Evolutionary conservation across 2,797 vertebrate genomes (phyloP).

Genomic region (Cossypha polioptera): DNA sequence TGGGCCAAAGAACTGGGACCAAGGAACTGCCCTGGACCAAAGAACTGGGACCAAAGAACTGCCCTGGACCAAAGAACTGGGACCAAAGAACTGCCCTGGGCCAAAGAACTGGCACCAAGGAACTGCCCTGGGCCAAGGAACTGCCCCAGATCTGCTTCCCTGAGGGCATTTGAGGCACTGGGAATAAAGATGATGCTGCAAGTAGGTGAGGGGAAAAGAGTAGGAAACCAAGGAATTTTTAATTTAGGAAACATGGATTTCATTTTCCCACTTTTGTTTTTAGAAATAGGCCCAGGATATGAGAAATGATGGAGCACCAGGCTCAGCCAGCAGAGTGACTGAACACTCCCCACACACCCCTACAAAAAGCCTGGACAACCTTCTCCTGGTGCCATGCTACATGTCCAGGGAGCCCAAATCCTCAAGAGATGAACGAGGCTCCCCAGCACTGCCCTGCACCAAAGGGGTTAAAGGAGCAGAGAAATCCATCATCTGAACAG

Average conservation of each 20-base stretch:
- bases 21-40: background rate
- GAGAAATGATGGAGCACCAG: background rate
- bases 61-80: no score
- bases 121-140: background rate
- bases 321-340: background rate
- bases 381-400: background rate
- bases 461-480: background rate
- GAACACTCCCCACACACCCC: background rate
- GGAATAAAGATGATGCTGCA: background rate
- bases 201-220: background rate
- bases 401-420: background rate
- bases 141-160: background rate
- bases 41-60: no score
- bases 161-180: no score
- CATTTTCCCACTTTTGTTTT: background rate
- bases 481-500: background rate
- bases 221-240: background rate
- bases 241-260: background rate
- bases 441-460: background rate
- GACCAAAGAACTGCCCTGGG: no score
- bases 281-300: background rate
- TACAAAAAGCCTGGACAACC: background rate
- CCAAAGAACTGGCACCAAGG: background rate
- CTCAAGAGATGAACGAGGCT: background rate
- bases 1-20: background rate